These are phyloP conservation scores for Sphenopsis melanotis DNA, from an alignment of 2,797 vertebrate species.

Conservation along the genomic window DNA sequence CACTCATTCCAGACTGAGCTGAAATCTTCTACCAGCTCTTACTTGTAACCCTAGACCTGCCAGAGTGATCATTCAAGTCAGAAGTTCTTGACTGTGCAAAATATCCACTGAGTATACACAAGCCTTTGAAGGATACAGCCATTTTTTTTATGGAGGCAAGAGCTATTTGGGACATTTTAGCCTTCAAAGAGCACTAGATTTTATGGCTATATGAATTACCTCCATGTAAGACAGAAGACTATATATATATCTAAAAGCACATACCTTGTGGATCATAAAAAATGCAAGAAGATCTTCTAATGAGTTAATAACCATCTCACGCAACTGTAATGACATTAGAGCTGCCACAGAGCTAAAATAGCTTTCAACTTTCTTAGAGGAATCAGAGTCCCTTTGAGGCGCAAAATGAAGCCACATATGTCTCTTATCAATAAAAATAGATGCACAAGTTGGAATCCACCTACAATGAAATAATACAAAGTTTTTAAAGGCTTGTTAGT, in stretches of 20 bases:
- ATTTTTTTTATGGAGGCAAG: background rate
- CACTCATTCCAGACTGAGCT: background rate
- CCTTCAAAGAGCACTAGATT: background rate
- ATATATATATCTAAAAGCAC: background rate
- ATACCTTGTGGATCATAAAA: slow-evolving; percentile 85
- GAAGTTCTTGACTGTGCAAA: background rate
- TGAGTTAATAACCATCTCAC: slow-evolving; percentile 83
- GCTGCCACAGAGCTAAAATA: slow-evolving; percentile 83
- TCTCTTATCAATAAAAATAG: slow-evolving; percentile 74
- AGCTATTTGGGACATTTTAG: background rate
- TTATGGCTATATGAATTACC: background rate
- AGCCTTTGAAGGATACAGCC: background rate
- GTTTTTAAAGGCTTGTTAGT: background rate
- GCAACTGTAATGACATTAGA: slow-evolving; percentile 90
- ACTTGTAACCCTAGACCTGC: background rate
- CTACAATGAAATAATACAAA: slow-evolving; percentile 66
- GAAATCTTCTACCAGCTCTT: background rate
- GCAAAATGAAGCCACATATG: slow-evolving; percentile 79
- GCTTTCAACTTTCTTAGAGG: slow-evolving; percentile 70
- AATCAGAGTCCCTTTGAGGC: slow-evolving; percentile 66
- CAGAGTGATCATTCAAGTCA: background rate
- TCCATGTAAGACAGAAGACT: background rate
- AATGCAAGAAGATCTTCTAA: slow-evolving; percentile 84
- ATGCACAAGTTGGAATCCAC: slow-evolving; percentile 86
- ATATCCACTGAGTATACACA: background rate